Conservation (phyloP, 2,888 invertebrate species). For the Chrysotoxum bicinctum region DNA sequence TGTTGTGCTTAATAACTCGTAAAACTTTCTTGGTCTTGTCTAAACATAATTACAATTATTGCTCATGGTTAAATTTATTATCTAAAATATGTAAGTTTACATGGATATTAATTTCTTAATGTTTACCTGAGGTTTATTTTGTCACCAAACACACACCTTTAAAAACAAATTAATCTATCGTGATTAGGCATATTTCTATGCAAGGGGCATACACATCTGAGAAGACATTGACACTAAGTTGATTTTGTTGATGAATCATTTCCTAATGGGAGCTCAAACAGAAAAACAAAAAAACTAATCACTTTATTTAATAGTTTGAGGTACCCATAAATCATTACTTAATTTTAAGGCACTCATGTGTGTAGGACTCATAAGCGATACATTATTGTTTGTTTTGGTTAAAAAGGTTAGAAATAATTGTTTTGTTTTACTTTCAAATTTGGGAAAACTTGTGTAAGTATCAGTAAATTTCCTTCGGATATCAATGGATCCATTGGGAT, state of each 20-base stretch:
- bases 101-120: neutral
- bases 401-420: neutral
- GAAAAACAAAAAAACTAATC: neutral
- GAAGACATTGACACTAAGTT: neutral
- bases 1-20: conserved; percentile 12
- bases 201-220: neutral
- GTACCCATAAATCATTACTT: neutral
- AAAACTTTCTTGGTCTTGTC: conserved; percentile 5
- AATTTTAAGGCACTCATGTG: neutral
- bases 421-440: neutral
- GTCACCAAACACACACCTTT: conserved; percentile 18
- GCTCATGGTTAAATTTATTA: conserved; percentile 33
- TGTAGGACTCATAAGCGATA: neutral
- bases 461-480: too few species aligned
- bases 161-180: neutral
- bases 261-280: neutral
- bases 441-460: too few species aligned
- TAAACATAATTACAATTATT: conserved; percentile 15
- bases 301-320: neutral
- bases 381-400: neutral
- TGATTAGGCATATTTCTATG: conserved; percentile 32
- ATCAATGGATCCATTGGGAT: too few species aligned
- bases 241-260: conserved; percentile 26
- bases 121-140: conserved; percentile 15
- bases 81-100: neutral